Evolutionary conservation across 2,888 invertebrate genomes (phyloP).

Genomic region (Drosophila putrida): DNA sequence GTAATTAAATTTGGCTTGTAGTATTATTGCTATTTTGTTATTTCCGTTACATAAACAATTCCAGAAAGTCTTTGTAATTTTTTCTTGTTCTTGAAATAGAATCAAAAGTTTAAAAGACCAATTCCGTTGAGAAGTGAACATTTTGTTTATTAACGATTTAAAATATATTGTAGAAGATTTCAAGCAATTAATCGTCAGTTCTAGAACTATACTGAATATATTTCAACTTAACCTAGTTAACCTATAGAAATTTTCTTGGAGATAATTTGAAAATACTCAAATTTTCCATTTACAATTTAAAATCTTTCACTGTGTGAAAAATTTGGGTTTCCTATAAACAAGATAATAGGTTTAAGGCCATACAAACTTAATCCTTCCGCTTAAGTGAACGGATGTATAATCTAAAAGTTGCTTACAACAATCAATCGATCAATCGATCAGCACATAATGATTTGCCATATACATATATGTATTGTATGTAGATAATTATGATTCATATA

Average conservation of each 20-base stretch:
- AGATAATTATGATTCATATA: conserved; percentile 1
- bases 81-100: neutral
- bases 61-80: neutral
- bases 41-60: neutral
- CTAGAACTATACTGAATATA: neutral
- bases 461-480: neutral
- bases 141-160: conserved; percentile 4
- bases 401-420: neutral
- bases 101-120: neutral
- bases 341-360: neutral
- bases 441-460: neutral
- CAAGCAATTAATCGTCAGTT: neutral
- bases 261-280: neutral
- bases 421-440: neutral
- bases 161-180: neutral
- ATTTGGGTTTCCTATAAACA: neutral
- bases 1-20: neutral
- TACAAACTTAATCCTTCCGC: neutral
- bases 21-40: neutral
- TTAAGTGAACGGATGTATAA: neutral
- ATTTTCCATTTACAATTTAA: too few species aligned
- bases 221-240: too few species aligned
- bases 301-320: too few species aligned
- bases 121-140: neutral
- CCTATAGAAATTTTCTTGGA: too few species aligned